Percentiles rank a stretch among this genome's conserved stretches.
phyloP scores from a whole-genome alignment of 2,888 invertebrate species.

The Apotomis capreana region DNA sequence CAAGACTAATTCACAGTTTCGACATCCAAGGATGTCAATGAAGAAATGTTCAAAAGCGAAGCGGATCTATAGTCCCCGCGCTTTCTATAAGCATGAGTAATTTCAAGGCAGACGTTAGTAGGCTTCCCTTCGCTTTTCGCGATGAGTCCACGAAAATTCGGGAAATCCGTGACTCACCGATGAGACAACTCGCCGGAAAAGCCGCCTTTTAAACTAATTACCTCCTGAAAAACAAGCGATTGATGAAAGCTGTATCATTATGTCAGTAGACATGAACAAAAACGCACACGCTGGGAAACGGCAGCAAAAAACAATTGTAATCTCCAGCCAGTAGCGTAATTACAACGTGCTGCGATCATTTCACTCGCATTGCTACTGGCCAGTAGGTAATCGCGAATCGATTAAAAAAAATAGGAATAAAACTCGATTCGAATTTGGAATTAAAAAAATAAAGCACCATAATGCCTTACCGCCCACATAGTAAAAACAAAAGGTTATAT shows the following conservation, averaged over 20 bases:
- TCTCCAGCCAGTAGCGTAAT: slow-evolving; percentile 47
- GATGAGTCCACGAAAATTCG: slow-evolving; percentile 65
- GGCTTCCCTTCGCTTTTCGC: slow-evolving; percentile 66
- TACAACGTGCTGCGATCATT: slow-evolving; percentile 42
- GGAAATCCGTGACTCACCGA: slow-evolving; percentile 77
- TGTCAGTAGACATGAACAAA: slow-evolving; percentile 53
- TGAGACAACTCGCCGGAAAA: slow-evolving; percentile 70
- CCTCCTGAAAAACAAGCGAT: slow-evolving; percentile 48
- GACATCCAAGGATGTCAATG: slow-evolving; percentile 31
- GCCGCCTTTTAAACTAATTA: slow-evolving; percentile 66
- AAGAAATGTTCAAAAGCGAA: slow-evolving; percentile 34
- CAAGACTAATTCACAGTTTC: slow-evolving; percentile 29
- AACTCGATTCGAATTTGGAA: slow-evolving; percentile 15
- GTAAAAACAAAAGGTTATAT: slow-evolving; percentile 52
- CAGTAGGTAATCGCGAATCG: slow-evolving; percentile 17
- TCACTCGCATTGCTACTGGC: slow-evolving; percentile 25
- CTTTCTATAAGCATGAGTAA: slow-evolving; percentile 74
- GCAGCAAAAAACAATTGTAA: slow-evolving; percentile 53
- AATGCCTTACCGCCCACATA: slow-evolving; percentile 43
- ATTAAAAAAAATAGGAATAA: slow-evolving; percentile 4
- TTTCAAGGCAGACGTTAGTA: slow-evolving; percentile 65
- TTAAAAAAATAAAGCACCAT: slow-evolving; percentile 46
- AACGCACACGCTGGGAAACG: slow-evolving; percentile 60
- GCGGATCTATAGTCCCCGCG: slow-evolving; percentile 49
- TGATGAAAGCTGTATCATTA: slow-evolving; percentile 60